Evolutionary conservation across 1,140 invertebrate genomes (phyloP).

Genomic region (Drosophila tropicalis): DNA sequence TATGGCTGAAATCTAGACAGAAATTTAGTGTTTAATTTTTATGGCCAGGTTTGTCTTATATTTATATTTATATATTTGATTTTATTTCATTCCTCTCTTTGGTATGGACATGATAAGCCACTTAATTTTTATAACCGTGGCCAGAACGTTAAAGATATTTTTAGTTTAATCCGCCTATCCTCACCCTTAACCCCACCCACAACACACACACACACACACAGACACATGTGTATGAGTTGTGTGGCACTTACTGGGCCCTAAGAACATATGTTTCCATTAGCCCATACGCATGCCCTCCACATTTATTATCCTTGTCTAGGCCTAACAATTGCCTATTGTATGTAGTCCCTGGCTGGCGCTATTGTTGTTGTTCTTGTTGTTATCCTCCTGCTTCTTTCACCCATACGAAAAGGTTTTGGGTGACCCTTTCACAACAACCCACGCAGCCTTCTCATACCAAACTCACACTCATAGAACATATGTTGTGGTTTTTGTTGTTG

Average conservation of each 20-base stretch:
- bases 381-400: conserved; percentile 25
- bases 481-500: conserved; percentile 27
- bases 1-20: conserved; percentile 25
- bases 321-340: conserved; percentile 77
- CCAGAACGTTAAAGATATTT: conserved; percentile 34
- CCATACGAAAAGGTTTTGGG: conserved; percentile 21
- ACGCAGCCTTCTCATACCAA: conserved; percentile 11
- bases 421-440: conserved; percentile 17
- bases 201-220: too few relatives aligned
- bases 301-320: conserved; percentile 61
- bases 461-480: conserved; percentile 26
- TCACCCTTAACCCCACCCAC: background rate
- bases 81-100: background rate
- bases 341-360: conserved; percentile 68
- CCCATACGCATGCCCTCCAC: conserved; percentile 64
- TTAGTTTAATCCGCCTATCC: conserved; percentile 39
- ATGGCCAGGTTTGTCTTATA: conserved; percentile 34
- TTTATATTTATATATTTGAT: background rate
- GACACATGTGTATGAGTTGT: conserved; percentile 33
- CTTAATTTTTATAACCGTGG: conserved; percentile 66
- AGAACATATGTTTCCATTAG: conserved; percentile 75
- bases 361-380: conserved; percentile 61
- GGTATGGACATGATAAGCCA: conserved; percentile 65
- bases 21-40: conserved; percentile 56
- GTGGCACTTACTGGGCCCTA: conserved; percentile 6